Evolutionary conservation across 2,113 vertebrate species (phyloP).

Genomic region (Tragulus kanchil): DNA sequence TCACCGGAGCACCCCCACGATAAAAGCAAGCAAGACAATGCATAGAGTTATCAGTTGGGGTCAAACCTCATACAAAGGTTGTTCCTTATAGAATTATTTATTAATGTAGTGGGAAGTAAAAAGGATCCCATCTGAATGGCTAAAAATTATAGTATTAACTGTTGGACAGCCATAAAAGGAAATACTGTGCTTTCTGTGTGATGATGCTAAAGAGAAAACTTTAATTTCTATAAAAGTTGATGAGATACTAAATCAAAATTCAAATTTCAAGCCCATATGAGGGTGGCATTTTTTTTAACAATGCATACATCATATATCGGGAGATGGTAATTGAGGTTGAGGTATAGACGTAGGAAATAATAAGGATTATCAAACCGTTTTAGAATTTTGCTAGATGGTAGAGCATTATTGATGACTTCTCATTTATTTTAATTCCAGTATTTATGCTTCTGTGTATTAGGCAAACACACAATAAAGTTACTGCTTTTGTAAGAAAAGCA

Average conservation of each 20-base stretch:
- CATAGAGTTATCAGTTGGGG: background rate
- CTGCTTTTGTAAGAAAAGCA: background rate
- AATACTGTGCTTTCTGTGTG: background rate
- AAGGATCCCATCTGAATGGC: background rate
- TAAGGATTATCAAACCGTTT: background rate
- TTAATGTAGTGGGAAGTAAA: background rate
- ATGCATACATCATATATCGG: background rate
- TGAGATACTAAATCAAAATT: background rate
- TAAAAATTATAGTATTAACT: background rate
- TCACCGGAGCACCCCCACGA: background rate
- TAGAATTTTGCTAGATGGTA: background rate
- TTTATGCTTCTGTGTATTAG: background rate
- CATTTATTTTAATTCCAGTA: background rate
- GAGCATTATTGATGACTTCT: background rate
- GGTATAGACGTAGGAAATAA: background rate
- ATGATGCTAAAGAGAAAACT: background rate
- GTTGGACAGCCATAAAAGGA: background rate
- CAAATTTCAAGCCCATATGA: background rate
- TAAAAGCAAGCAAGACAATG: background rate
- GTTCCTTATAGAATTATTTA: conserved; percentile 29
- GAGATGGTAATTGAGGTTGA: background rate
- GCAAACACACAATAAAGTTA: background rate
- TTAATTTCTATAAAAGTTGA: background rate
- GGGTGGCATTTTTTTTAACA: background rate
- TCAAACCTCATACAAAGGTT: background rate